phyloP scores from a whole-genome alignment of 1,140 invertebrate species.

The Drosophila sp. region DNA sequence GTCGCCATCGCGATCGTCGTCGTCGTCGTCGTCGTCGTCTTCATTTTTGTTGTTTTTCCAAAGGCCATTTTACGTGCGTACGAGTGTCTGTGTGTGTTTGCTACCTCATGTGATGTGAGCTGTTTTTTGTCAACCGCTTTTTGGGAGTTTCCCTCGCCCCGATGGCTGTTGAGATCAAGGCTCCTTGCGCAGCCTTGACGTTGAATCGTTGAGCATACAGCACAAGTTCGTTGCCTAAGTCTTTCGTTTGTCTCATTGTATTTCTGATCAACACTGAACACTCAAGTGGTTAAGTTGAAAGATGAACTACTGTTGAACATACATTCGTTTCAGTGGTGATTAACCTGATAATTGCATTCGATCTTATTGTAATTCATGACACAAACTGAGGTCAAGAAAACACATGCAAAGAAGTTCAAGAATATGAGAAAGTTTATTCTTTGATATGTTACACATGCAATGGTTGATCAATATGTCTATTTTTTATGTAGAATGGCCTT shows the following conservation, averaged over 20 bases:
- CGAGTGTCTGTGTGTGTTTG: conserved; percentile 29
- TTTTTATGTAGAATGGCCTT: too few species aligned
- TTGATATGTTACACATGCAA: too few species aligned
- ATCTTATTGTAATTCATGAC: neutral
- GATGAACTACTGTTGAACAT: conserved; percentile 12
- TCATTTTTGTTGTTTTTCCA: conserved; percentile 61
- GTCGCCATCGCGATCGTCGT: too few species aligned
- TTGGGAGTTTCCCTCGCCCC: conserved; percentile 61
- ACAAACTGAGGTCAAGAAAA: neutral
- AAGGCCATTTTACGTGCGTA: conserved; percentile 57
- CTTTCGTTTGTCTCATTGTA: conserved; percentile 38
- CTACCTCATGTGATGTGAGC: conserved; percentile 26
- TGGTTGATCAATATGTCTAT: too few species aligned
- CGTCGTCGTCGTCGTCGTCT: conserved; percentile 34
- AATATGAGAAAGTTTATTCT: neutral
- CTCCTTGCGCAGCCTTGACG: conserved; percentile 72
- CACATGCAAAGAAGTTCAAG: neutral
- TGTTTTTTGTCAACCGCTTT: conserved; percentile 46
- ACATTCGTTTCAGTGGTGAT: neutral
- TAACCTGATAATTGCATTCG: neutral
- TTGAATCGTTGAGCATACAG: conserved; percentile 68
- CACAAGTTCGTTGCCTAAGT: conserved; percentile 45
- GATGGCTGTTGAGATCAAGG: conserved; percentile 73
- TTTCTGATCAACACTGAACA: conserved; percentile 21
- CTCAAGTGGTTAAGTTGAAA: conserved; percentile 16